Evolutionary conservation across 2,888 invertebrate genomes (phyloP), one percentile per base, ranked within the genome.

Genomic region (Caenorhabditis wallacei): DNA sequence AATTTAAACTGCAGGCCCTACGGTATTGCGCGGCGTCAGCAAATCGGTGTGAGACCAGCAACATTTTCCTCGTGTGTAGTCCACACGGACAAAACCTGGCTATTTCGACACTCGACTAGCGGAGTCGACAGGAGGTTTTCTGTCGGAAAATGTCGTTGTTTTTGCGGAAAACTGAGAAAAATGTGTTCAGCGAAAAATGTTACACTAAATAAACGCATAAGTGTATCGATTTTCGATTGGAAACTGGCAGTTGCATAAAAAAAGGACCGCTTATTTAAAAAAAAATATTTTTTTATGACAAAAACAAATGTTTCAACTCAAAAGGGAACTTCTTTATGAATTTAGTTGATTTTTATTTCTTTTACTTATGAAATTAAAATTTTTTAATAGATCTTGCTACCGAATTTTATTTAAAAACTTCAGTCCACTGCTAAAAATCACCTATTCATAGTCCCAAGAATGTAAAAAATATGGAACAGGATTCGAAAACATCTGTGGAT

Each of bases 381-480:
- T n/a, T n/a, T n/a, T n/a, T n/a, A n/a, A n/a, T n/a, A n/a, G n/a
- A n/a, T n/a, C n/a, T n/a, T n/a, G n/a, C n/a, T n/a, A 4, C 35
- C 5, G 35, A 35, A 35, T 7, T 7, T 7, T 35, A 35, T 35
- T 35, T 35, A 10, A 35, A 35, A 35, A 35, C 10, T 35, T 10
- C 10, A 10, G 10, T 35, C 10, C 35, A 35, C 10, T 7, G 18
- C 22, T 46, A 40, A 54, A 20, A 13, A 2, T 64, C 5, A 53
- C 40, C 59, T 78, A 78, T 37, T 76, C 81, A 54, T 85, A 84
- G 75, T 88, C 89, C 89, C 88, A 89, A 0, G 84, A 83, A 68
- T 89, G 88, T 8, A 40, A 37, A 74, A 76, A 84, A 57, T 84
- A 88, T 1, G 90, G 90, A 1, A 82, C 59, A 3, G 90, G 90